Evolutionary conservation across 2,797 vertebrate genomes (phyloP).

Genomic region (Malacoraja senta): DNA sequence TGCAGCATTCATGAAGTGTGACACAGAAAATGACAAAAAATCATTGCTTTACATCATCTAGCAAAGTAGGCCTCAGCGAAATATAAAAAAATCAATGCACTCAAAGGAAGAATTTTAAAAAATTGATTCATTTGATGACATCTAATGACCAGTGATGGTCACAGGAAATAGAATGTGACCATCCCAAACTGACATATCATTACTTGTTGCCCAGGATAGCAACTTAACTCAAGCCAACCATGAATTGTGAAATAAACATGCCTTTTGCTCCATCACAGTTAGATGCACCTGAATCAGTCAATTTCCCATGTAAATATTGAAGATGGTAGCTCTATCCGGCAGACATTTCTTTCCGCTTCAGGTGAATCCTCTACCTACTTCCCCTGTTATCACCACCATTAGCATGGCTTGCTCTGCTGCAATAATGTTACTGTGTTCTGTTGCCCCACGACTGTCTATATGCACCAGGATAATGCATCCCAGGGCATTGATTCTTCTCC

Average conservation of each 20-base stretch:
- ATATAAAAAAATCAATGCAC: background rate
- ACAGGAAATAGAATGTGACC: too few species aligned
- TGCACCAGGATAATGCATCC: too few species aligned
- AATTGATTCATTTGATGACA: too few species aligned
- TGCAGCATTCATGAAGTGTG: background rate
- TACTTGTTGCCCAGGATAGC: background rate
- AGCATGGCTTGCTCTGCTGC: too few species aligned
- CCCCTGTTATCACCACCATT: background rate
- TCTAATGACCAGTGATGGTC: too few species aligned
- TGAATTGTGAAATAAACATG: background rate
- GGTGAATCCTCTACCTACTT: background rate
- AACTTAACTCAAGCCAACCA: background rate
- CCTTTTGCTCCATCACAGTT: background rate
- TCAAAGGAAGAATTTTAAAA: background rate
- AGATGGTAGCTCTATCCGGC: background rate
- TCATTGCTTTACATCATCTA: background rate
- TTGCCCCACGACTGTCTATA: too few species aligned
- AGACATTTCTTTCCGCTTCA: background rate
- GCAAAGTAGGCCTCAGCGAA: background rate
- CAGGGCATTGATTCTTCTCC: too few species aligned
- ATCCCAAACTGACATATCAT: too few species aligned
- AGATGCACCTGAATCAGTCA: background rate
- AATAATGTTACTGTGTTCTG: too few species aligned
- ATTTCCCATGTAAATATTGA: background rate
- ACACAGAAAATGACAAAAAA: background rate